Base-by-base conservation (phyloP, 1,140 invertebrate species). In the Drosophila azteca region DNA sequence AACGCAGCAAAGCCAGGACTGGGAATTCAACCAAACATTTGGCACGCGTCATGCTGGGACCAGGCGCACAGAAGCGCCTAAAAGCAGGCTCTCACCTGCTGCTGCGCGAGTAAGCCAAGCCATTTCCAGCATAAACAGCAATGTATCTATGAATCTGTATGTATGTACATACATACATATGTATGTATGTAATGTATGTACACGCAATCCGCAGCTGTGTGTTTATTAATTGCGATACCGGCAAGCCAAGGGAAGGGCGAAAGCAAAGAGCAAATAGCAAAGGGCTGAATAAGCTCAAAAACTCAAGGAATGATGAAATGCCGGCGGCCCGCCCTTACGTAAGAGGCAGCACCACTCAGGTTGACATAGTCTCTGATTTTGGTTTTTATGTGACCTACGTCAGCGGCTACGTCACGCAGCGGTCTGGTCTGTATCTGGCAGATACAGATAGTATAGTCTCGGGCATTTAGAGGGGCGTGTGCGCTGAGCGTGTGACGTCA, bases 11-110 rank as follows among this genome's bases (percentile, higher is more conserved):
- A 64, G 64, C 75, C 57, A 49, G 49, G 45, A 35, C 50, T 66
- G 61, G 70, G 51, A 64, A 72, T 66, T 79, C 82, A 89, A 79
- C 83, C 79, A 83, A 89, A 89, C 84, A 89, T 89, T 88, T 88
- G 83, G 83, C 83, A 89, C 76, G 79, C 84, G 79, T 49, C 72
- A 79, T 50, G 68, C 51, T 79, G 44, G 79, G 67, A 50, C 29
- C 79, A 83, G 83, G 83, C 79, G 85, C 79, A 53, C 83, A 88
- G 83, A 11, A 64, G 68, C 84, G 79, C 84, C 84, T 77, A 83
- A 88, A 88, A 88, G 84, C 79, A 79, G 65, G 83, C 83, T 79
- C 29, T 79, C 29, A 78, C 80, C 79, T 73, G 65, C 61, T 73
- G 65, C 61, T 62, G n/a, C 22, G n/a, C 22, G 26, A 58, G 52